Evolutionary conservation across 2,888 invertebrate species (phyloP), one percentile per base, ranked within the genome.

Genomic region (Trichogramma evanescens): DNA sequence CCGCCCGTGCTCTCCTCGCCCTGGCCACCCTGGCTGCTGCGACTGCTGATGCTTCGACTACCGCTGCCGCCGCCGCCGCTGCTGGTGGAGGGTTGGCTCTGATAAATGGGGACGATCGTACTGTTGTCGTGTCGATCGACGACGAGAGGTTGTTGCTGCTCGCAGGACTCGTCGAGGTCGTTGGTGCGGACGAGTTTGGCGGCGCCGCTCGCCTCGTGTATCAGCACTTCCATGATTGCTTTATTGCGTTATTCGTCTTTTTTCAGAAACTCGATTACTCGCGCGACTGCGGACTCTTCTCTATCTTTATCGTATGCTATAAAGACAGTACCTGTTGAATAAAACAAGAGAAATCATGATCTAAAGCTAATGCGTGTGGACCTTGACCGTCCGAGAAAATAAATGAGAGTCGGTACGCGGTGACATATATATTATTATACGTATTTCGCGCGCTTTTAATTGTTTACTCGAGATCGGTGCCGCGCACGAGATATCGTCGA

Each of bases 151-250:
- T 26, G 48, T 54, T 26, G 10, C 3, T 54, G 43, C 4, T 10
- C 26, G 26, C 26, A 26, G 26, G 26, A n/a, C n/a, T 46, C 49
- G 46, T 50, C 40, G 53, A n/a, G 40, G 46, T 42, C 6, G 26
- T 26, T 26, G 26, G 26, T 26, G 26, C 26, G 26, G 3, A 26
- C 26, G 26, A 56, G 5, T 46, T 62, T 50, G 62, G 69, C 46
- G 53, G 70, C 48, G 51, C 51, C 67, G 39, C 64, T 69, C 41
- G 75, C 76, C 66, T 77, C 77, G 68, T 76, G 75, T 71, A 77
- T 71, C 54, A 76, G 60, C 57, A 76, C 71, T 59, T 77, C 77
- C 77, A 77, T 77, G 50, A 44, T 66, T 39, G 42, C 43, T 13
- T 51, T 48, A 13, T 43, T 45, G 44, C 26, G 26, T 26, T 26